Evolutionary conservation across 2,113 vertebrate species (phyloP).

Genomic region (Oreochromis niloticus): DNA sequence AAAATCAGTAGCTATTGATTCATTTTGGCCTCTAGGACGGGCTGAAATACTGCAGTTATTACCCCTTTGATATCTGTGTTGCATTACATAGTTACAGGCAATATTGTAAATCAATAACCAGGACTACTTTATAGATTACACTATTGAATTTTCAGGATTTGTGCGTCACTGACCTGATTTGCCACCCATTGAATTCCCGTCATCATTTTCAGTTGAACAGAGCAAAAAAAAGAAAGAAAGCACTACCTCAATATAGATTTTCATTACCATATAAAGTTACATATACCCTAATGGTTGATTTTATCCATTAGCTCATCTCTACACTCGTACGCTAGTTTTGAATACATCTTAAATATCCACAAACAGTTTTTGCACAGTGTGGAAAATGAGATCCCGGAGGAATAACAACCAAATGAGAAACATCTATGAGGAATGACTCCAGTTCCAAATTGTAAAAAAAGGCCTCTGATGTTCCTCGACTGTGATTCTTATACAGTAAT

Average conservation of each 20-base stretch:
- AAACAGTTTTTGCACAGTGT: slow-evolving; percentile 20
- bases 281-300: background rate
- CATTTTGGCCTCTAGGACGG: background rate
- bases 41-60: background rate
- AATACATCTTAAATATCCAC: background rate
- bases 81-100: background rate
- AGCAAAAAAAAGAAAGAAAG: background rate
- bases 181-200: background rate
- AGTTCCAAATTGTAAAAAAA: background rate
- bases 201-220: background rate
- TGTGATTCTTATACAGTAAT: slow-evolving; percentile 10
- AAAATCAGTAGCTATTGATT: background rate
- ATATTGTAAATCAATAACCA: slow-evolving; percentile 20
- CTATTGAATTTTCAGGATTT: slow-evolving; percentile 28
- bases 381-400: background rate
- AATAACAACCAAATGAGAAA: slow-evolving; percentile 9
- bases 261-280: background rate
- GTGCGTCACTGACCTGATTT: background rate
- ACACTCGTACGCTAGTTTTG: background rate
- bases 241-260: background rate
- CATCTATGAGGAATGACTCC: background rate
- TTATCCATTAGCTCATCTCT: background rate
- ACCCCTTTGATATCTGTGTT: background rate
- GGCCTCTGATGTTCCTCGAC: slow-evolving; percentile 9
- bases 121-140: slow-evolving; percentile 14